These are phyloP conservation scores for Todus mexicanus DNA, from an alignment of 2,797 vertebrate genomes.

Conservation along the genomic window DNA sequence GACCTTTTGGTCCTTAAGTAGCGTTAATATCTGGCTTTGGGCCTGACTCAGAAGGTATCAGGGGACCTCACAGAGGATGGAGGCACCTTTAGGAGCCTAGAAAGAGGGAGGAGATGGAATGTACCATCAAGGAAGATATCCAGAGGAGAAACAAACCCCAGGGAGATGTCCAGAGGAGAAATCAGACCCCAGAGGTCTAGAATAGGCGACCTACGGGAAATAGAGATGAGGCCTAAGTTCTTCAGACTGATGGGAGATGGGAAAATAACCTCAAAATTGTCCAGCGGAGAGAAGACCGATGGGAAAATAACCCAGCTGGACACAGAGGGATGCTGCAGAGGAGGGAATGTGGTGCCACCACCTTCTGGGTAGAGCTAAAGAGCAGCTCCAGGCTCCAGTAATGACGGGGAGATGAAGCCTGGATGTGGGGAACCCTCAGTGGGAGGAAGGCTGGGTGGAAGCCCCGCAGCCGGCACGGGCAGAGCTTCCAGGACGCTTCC, in stretches of 20 bases:
- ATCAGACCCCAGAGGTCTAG: no score
- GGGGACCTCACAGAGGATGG: not conserved
- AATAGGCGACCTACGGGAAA: not conserved
- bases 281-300: not conserved
- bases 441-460: not conserved
- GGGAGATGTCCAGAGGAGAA: not conserved
- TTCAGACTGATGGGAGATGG: not conserved
- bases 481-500: not conserved
- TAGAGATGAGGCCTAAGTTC: fast-evolving
- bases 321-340: not conserved
- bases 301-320: not conserved
- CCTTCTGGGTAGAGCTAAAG: not conserved
- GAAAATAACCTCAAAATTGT: not conserved
- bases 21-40: not conserved
- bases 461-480: fast-evolving
- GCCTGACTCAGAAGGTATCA: not conserved
- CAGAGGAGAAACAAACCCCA: no score
- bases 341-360: not conserved
- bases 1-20: not conserved
- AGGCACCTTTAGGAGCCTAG: not conserved
- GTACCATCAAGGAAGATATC: no score
- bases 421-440: no score
- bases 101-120: not conserved
- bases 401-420: not conserved
- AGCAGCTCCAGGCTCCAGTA: fast-evolving